Conservation (phyloP, 2,888 invertebrate species). For the Apamea anceps region DNA sequence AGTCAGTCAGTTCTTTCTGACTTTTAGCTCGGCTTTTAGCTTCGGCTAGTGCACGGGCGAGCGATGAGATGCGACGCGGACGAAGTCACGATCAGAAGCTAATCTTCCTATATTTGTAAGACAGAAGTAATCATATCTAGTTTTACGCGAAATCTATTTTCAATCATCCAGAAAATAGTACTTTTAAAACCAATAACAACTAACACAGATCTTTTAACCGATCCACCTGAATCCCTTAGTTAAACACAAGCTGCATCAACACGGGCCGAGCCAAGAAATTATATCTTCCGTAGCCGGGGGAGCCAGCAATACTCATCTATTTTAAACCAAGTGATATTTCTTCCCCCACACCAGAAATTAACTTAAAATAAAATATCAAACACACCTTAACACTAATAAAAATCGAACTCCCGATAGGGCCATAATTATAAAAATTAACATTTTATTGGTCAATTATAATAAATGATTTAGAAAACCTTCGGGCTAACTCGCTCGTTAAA, state of each 20-base stretch:
- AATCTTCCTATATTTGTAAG: background rate
- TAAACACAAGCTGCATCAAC: conserved; percentile 15
- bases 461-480: conserved; percentile 80
- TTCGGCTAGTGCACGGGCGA: too few species aligned
- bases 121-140: background rate
- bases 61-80: too few species aligned
- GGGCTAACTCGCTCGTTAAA: conserved; percentile 76
- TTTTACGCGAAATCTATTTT: background rate
- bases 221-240: background rate
- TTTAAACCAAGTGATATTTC: conserved; percentile 41
- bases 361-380: conserved; percentile 38
- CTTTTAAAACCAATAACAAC: background rate
- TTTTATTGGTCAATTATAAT: conserved; percentile 86
- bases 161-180: background rate
- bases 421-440: conserved; percentile 83
- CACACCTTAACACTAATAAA: conserved; percentile 51
- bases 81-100: too few species aligned
- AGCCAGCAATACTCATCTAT: conserved; percentile 16
- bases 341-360: conserved; percentile 39
- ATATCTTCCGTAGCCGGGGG: conserved; percentile 24
- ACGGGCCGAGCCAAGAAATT: conserved; percentile 4
- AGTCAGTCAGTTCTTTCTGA: too few species aligned
- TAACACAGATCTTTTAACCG: background rate
- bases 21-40: too few species aligned
- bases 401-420: conserved; percentile 66